A percentile compares a stretch with the other conserved stretches of the same genome.
phyloP scores from a whole-genome alignment of 2,888 invertebrate genomes.

The Callyntrura guangdongensis region DNA sequence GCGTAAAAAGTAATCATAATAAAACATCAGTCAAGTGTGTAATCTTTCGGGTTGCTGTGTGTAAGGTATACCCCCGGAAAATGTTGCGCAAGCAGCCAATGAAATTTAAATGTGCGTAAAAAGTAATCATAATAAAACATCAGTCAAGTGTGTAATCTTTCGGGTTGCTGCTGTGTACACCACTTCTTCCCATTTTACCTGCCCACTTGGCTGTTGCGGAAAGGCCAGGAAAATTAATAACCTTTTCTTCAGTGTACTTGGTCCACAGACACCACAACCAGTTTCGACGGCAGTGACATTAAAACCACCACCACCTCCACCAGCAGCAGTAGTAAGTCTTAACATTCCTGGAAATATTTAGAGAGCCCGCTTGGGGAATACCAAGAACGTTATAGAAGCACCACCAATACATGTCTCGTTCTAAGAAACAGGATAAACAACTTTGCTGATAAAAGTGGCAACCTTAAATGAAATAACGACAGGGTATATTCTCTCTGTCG shows the following conservation, averaged over 20 bases:
- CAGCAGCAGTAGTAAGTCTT: no score
- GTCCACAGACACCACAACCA: not conserved
- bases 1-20: constrained; percentile 76
- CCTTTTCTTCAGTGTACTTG: constrained; percentile 11
- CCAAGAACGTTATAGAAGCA: no score
- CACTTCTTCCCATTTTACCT: not conserved
- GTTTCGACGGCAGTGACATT: not conserved
- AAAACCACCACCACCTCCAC: not conserved
- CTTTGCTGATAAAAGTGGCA: no score
- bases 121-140: constrained; percentile 73
- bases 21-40: constrained; percentile 67
- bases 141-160: constrained; percentile 62
- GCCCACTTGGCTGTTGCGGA: not conserved
- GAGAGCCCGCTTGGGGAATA: no score
- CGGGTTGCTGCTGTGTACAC: constrained; percentile 26
- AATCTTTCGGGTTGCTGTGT: constrained; percentile 24
- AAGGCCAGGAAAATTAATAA: constrained; percentile 22
- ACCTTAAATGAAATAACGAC: no score
- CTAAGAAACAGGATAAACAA: not conserved
- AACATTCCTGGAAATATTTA: no score
- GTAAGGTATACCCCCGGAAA: constrained; percentile 27
- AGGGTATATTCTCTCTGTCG: not conserved
- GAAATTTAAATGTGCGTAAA: constrained; percentile 74
- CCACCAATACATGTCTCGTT: no score
- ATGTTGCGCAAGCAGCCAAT: constrained; percentile 48